A percentile compares a stretch with the other conserved stretches of the same genome.
phyloP scores from a whole-genome alignment of 2,113 vertebrate species.

The Pseudopipra pipra region DNA sequence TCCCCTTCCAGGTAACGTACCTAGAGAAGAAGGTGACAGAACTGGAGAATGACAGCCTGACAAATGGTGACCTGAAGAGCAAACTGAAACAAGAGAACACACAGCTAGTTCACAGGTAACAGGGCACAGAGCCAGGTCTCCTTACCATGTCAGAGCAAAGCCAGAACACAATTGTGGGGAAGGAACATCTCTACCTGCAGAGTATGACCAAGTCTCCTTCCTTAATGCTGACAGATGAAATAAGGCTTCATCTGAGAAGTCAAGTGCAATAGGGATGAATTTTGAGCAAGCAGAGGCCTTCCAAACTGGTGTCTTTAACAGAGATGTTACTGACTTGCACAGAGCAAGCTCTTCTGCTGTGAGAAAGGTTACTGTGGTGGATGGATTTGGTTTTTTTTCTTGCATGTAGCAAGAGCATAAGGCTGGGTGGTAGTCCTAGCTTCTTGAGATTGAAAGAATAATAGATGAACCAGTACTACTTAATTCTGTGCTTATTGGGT shows the following conservation, averaged over 20 bases:
- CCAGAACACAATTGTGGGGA: background rate
- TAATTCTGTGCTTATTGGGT: background rate
- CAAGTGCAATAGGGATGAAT: background rate
- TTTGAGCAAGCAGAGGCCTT: background rate
- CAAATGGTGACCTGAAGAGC: slow-evolving; percentile 88
- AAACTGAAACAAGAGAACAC: slow-evolving; percentile 95
- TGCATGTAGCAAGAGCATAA: background rate
- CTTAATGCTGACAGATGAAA: background rate
- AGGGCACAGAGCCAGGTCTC: background rate
- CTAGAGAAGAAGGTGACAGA: slow-evolving; percentile 95
- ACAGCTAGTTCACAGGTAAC: slow-evolving; percentile 93
- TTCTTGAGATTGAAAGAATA: background rate
- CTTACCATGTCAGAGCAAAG: background rate
- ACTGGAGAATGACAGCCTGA: slow-evolving; percentile 88
- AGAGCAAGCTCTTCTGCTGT: background rate
- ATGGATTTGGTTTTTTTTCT: background rate
- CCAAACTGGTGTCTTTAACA: background rate
- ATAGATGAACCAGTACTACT: background rate
- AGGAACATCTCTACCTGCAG: background rate
- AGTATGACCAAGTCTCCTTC: background rate
- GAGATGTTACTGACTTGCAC: background rate
- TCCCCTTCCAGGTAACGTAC: slow-evolving; percentile 80
- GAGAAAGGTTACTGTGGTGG: background rate
- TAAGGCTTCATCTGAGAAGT: background rate
- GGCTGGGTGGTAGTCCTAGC: background rate